phyloP scores from a whole-genome alignment of 2,113 vertebrate species.

The Azemiops feae region DNA sequence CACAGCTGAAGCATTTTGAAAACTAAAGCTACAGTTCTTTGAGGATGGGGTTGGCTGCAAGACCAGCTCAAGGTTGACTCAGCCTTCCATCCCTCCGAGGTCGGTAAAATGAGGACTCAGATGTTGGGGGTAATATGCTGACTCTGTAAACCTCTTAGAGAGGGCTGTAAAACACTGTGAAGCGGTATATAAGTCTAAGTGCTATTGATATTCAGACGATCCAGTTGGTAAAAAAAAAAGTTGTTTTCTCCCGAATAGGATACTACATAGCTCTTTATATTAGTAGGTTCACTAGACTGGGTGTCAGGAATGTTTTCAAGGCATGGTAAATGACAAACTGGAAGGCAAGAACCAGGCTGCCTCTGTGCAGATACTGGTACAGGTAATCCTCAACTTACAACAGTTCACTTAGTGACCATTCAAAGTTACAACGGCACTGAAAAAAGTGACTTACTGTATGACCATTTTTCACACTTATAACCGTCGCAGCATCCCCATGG shows the following conservation, averaged over 20 bases:
- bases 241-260: not conserved
- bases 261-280: not conserved
- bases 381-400: not conserved
- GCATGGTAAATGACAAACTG: not conserved
- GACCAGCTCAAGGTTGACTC: not conserved
- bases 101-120: not conserved
- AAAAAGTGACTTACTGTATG: not conserved
- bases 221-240: not conserved
- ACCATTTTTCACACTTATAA: not conserved
- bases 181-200: not conserved
- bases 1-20: not conserved
- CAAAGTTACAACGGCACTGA: not conserved
- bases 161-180: not conserved
- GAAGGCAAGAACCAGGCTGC: not conserved
- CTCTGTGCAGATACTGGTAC: not conserved
- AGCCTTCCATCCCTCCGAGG: not conserved
- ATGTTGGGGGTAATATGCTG: not conserved
- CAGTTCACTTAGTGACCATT: not conserved
- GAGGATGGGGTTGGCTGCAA: too few relatives aligned
- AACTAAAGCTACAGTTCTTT: not conserved
- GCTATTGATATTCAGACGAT: not conserved
- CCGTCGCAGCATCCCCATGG: not conserved
- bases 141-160: not conserved
- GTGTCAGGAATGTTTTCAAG: not conserved
- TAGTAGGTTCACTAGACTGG: not conserved